Base-by-base conservation (phyloP, 2,888 invertebrate species). In the Zhuqinia jingwanae region DNA sequence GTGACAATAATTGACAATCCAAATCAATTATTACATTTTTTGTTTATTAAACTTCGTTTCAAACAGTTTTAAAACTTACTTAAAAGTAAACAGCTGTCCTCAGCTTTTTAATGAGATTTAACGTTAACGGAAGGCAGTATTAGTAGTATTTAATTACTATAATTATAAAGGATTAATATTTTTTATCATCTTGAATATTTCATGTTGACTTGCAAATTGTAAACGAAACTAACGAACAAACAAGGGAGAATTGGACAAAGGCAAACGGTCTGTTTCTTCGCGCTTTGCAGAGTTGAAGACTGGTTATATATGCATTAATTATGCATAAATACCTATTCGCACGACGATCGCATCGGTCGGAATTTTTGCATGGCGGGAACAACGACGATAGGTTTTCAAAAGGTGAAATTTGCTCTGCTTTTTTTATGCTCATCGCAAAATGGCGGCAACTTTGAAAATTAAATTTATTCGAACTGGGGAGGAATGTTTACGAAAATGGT, bases 121-220 rank as follows among this genome's bases (percentile, higher is more conserved):
- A 70, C 45, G 25, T 70, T 70, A 70, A 70, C 70, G 70, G 70
- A 70, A 70, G 70, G 70, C 70, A 70, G 70, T 70, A 70, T 63
- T 42, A 45, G 45, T 70, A 60, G 60, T 70, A 25, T 8, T 63
- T 11, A 30, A 10, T 70, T 17, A 22, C 1, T 65, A 15, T 45
- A 1, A 27, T 63, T 8, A 25, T 60, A 15, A n/a, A n/a, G n/a
- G n/a, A n/a, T n/a, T n/a, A 36, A 3, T 50, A 10, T 50, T 50
- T 50, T 11, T 50, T 50, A 58, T n/a, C 11, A 58, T 58, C 58
- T 17, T 60, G 58, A 60, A 8, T 60, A 22, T 2, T 22, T 15
- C 15, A n/a, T 36, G 1, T 30, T 63, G 30, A 36, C 20, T n/a
- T 63, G 20, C 63, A 63, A 36, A 8, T 30, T 30, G 30, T n/a